These are phyloP conservation scores for Sepiola atlantica DNA, from an alignment of 2,888 invertebrate genomes.

Conservation along the genomic window DNA sequence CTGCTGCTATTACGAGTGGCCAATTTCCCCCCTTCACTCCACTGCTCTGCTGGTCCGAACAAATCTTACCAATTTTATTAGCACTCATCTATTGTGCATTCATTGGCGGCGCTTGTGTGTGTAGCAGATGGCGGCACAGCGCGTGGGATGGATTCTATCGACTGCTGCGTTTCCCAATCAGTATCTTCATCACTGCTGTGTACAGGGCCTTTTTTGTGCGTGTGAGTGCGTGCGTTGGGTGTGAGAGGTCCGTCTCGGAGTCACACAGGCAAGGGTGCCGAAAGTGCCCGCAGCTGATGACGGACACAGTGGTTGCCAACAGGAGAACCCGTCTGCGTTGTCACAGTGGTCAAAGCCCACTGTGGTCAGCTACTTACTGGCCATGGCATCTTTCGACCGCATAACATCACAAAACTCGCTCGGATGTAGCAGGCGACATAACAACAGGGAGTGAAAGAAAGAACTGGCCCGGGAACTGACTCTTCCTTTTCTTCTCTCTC, in stretches of 20 bases:
- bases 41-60: slow-evolving; percentile 32
- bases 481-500: neutral
- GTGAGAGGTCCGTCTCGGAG: neutral
- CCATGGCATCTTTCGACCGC: neutral
- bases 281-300: slow-evolving; percentile 8
- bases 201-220: neutral
- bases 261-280: neutral
- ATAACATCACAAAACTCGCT: neutral
- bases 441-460: neutral
- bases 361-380: neutral
- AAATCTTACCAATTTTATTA: slow-evolving; percentile 32
- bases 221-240: neutral
- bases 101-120: neutral
- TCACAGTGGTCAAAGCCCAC: slow-evolving; percentile 32
- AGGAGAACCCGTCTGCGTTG: slow-evolving; percentile 4
- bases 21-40: neutral
- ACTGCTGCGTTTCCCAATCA: slow-evolving; percentile 19
- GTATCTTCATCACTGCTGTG: slow-evolving; percentile 32
- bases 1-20: neutral
- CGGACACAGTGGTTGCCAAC: slow-evolving; percentile 32
- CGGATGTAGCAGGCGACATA: slow-evolving; percentile 32
- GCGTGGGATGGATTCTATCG: slow-evolving; percentile 18
- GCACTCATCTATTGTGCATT: slow-evolving; percentile 8
- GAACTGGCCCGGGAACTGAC: slow-evolving; percentile 32
- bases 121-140: neutral